Base-by-base conservation (phyloP, 2,888 invertebrate genomes). In the Notodonta ziczac region DNA sequence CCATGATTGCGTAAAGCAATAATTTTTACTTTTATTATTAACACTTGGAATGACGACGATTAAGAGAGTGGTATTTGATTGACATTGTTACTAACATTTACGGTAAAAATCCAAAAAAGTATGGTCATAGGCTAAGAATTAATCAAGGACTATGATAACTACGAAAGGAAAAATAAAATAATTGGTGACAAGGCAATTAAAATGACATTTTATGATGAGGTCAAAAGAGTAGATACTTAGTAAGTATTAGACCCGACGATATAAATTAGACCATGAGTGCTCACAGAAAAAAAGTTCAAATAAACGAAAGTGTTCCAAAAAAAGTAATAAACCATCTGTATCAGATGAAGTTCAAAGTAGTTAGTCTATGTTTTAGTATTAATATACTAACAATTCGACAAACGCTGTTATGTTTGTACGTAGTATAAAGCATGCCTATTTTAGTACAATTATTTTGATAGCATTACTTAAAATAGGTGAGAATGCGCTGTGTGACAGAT, bases 301-400 rank as follows among this genome's bases (percentile, higher is more conserved):
- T 79, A 80, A 82, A 80, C 57, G 70, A 80, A 84, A 82, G 83
- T 84, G 82, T 87, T 87, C 83, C 80, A 84, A 85, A 87, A 85
- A 73, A 77, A 70, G 71, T 67, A 54, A 54, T 54, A 39, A 32
- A 84, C 87, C 91, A 86, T 93, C 93, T 93, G 93, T 90, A 93
- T 93, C 93, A 93, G 93, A 92, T 91, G 93, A 86, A 83, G 88
- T 91, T 89, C 89, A 91, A 91, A 89, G 74, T 91, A 90, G 84
- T 78, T 84, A 83, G 80, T 79, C 72, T 80, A 77, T 83, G 80
- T 81, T 83, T 74, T 90, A 87, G 83, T 84, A 83, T 84, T 85
- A 86, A 82, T 70, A 40, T 87, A 92, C 90, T 90, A 90, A 91
- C 89, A 85, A 80, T 79, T 77, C 86, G 84, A 87, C 84, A 85